Conservation (phyloP, 2,113 vertebrate species). For the Tetraodon nigroviridis region DNA sequence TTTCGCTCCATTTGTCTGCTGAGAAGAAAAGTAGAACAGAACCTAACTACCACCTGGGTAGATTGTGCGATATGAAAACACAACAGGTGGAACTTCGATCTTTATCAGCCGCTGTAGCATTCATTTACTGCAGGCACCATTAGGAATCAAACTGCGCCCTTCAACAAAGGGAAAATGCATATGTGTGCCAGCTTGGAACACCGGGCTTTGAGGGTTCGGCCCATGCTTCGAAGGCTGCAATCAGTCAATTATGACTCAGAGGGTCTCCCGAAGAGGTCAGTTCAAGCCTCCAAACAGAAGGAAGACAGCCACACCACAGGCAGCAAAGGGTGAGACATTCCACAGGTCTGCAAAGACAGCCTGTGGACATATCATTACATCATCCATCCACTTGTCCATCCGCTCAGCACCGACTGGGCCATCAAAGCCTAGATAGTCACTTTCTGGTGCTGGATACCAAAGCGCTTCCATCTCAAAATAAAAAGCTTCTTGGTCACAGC, state of each 20-base stretch:
- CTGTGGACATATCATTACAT: conserved; percentile 52
- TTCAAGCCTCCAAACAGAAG: background rate
- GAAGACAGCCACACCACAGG: background rate
- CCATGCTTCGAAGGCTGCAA: conserved; percentile 46
- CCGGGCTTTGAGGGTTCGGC: conserved; percentile 54
- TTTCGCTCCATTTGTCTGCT: conserved; percentile 44
- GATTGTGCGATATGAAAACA: conserved; percentile 51
- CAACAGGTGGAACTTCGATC: conserved; percentile 65
- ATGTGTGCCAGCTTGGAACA: conserved; percentile 45
- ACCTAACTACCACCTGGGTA: conserved; percentile 49
- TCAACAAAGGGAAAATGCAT: conserved; percentile 42
- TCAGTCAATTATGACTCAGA: no score
- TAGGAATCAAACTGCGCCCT: conserved; percentile 50
- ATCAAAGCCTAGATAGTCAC: conserved; percentile 64
- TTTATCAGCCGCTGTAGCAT: conserved; percentile 48
- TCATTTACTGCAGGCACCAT: conserved; percentile 57
- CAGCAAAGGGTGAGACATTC: conserved; percentile 53
- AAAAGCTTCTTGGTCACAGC: conserved; percentile 58
- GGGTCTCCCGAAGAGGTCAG: no score
- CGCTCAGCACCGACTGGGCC: conserved; percentile 47
- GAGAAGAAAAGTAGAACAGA: conserved; percentile 24
- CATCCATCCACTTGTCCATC: conserved; percentile 54
- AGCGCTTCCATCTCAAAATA: conserved; percentile 56
- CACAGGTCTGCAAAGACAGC: conserved; percentile 36
- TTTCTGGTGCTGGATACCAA: conserved; percentile 59